Base-by-base conservation (phyloP, 2,888 invertebrate species). In the Caenorhabditis sinica region DNA sequence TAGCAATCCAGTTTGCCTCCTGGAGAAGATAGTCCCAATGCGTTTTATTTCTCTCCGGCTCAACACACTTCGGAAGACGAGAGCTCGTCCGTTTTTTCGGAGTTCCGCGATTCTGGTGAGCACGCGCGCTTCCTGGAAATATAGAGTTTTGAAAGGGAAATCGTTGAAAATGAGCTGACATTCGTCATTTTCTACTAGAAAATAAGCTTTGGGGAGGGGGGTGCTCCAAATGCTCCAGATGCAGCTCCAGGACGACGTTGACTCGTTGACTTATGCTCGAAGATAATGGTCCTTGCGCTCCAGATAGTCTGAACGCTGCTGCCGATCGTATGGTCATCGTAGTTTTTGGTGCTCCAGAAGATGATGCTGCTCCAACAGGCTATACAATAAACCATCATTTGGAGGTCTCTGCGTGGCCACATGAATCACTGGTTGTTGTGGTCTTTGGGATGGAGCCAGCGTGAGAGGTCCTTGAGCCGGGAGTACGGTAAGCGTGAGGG, bases 21-120 rank as follows among this genome's bases (percentile, higher is more conserved):
- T 99, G 98, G 56, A 99, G 94, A 87, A 99, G 94, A 94, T 97
- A 98, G 94, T 99, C 99, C 98, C 98, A 98, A 93, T 99, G 98
- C 36, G 96, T 96, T 94, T 98, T 98, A 72, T 95, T 95, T 86
- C 98, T 95, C 83, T 95, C 95, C 89, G 97, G 96, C 94, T 97
- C 97, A 93, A 96, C 95, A 87, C 97, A 95, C 56, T 89, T 85
- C 4, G 93, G 92, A 56, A 94, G 90, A 25, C 93, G 90, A 28
- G 93, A 87, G 0, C 92, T 96, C 72, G 97, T 95, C 98, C 98
- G 93, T 97, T 96, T 92, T 96, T 96, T 93, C 97, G 96, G 90
- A 98, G 94, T 94, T 97, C 97, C 33, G 95, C 95, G 93, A 98
- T 96, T 93, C 97, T 95, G 92, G 96, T 96, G 95, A 98, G 96